Conservation (phyloP, 2,888 invertebrate genomes). For the Caenorhabditis parvicauda region DNA sequence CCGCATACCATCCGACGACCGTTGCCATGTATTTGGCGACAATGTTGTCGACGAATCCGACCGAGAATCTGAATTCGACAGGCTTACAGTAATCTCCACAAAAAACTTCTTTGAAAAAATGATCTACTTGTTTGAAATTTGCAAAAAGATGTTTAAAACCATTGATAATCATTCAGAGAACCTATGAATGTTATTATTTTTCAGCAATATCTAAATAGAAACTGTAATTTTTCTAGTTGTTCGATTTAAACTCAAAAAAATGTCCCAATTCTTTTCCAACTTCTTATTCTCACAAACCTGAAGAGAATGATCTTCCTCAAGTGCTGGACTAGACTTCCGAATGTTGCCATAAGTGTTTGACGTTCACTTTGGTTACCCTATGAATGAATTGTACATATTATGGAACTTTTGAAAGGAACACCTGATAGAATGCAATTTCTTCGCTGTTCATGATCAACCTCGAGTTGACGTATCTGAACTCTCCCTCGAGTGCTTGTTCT, state of each 20-base stretch:
- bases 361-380: conserved; percentile 72
- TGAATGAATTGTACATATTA: neutral
- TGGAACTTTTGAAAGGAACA: neutral
- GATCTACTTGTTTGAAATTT: no score
- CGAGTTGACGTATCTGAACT: conserved; percentile 93
- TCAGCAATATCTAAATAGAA: no score
- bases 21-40: conserved; percentile 94
- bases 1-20: conserved; percentile 79
- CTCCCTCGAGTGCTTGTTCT: conserved; percentile 96
- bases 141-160: no score
- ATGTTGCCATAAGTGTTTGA: conserved; percentile 81
- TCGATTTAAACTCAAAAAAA: no score
- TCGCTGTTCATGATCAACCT: conserved; percentile 94
- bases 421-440: conserved; percentile 76
- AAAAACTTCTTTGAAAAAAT: neutral
- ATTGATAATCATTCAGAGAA: no score
- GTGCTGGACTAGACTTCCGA: conserved; percentile 75
- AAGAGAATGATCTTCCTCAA: conserved; percentile 48
- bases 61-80: conserved; percentile 65
- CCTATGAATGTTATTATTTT: no score
- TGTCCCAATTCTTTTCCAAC: no score
- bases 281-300: no score
- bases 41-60: conserved; percentile 93
- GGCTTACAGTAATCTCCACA: no score
- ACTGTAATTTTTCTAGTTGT: no score